Base-by-base conservation (phyloP, 1,140 invertebrate species). In the Cotesia chilonis region DNA sequence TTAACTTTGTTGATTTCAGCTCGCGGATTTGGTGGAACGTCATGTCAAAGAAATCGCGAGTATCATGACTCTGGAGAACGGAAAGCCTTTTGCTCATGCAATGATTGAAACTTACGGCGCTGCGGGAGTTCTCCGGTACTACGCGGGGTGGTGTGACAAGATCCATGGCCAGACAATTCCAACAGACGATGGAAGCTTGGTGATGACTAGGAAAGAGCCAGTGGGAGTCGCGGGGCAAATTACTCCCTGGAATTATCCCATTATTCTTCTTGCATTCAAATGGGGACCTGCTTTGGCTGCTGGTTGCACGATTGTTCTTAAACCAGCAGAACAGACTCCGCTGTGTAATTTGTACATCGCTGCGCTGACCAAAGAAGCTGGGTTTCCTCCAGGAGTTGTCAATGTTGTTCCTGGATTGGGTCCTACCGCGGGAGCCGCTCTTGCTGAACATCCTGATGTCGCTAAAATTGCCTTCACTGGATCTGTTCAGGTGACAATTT, bases 281-380 rank as follows among this genome's bases (percentile, higher is more conserved):
- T 90, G 93, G 85, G 95, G 90, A 0, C 95, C 96, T 3, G 95
- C 95, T 4, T 82, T 97, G 47, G 92, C 94, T 36, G 88, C 92
- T 70, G 95, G 94, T n/a, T 97, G 96, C 79, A 95, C 94, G 0
- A 87, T 97, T 35, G 89, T 98, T 9, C 82, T 97, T 74, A 98
- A 98, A 83, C 94, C 95, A 1, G 96, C 97, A 0, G 97, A 98
- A 84, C 96, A 98, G 85, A 98, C 97, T 0, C 96, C 97, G 1
- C 85, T 99, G 0, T 94, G 92, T 2, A 95, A 96, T 0, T 85
- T 98, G 0, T 91, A 93, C 75, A 82, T 96, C 28, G 96, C 92
- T 10, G 89, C 92, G 0, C 86, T 99, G 0, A 83, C 90, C 17
- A 93, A 92, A 81, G 96, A 98, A 85, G 92, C 95, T 61, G 96